A percentile compares a stretch with the other conserved stretches of the same genome.
Evolutionary conservation across 2,888 invertebrate genomes (phyloP).

Genomic region (Pheosia tremula): DNA sequence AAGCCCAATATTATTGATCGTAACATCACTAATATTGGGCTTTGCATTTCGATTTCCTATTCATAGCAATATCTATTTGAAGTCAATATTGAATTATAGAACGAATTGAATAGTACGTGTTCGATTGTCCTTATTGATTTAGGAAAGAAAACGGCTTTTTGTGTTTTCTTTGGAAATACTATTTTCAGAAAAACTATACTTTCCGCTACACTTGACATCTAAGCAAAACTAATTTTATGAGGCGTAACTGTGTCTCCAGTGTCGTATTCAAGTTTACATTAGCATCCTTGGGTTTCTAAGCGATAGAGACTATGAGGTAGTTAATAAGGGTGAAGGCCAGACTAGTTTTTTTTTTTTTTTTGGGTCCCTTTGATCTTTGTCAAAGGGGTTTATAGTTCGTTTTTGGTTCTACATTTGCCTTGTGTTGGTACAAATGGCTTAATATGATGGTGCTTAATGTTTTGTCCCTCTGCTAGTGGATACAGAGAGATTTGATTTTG

Average conservation of each 20-base stretch:
- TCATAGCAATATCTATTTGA: slow-evolving; percentile 14
- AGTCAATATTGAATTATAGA: slow-evolving; percentile 17
- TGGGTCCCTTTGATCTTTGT: too few species aligned
- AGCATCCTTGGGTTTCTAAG: slow-evolving; percentile 28
- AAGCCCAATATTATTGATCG: too few species aligned
- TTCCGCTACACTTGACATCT: background rate
- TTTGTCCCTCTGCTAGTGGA: too few species aligned
- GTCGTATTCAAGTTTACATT: background rate
- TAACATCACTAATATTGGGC: background rate
- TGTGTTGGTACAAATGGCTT: too few species aligned
- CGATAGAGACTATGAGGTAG: slow-evolving; percentile 23
- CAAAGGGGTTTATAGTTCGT: too few species aligned
- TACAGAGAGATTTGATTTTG: too few species aligned
- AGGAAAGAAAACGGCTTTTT: background rate
- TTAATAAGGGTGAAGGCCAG: slow-evolving; percentile 49
- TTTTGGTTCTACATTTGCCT: too few species aligned
- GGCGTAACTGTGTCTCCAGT: background rate
- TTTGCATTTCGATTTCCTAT: slow-evolving; percentile 8
- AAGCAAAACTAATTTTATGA: background rate
- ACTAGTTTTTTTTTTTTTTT: too few species aligned
- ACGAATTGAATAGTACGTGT: background rate
- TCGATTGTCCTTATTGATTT: background rate
- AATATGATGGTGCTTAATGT: too few species aligned
- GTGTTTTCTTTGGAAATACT: background rate
- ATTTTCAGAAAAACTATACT: too few species aligned